Evolutionary conservation across 2,797 vertebrate genomes (phyloP).

Genomic region (Dicrostonyx torquatus): DNA sequence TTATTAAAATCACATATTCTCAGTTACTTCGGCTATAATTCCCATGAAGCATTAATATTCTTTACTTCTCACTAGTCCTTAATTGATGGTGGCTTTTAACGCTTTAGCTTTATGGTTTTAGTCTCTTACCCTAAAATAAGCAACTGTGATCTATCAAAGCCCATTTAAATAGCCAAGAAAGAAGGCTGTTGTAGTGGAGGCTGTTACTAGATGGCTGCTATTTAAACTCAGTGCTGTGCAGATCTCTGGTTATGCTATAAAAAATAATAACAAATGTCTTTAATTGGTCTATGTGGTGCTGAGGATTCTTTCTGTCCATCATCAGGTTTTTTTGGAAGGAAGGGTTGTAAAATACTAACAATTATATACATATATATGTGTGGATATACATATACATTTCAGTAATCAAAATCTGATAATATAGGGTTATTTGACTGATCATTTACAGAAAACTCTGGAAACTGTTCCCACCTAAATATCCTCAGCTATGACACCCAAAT

Average conservation of each 20-base stretch:
- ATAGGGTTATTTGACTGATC: background rate
- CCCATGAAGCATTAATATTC: background rate
- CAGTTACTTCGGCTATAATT: background rate
- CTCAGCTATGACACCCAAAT: background rate
- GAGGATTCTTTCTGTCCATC: background rate
- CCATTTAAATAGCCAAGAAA: background rate
- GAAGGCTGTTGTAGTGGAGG: background rate
- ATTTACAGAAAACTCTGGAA: background rate
- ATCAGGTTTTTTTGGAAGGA: background rate
- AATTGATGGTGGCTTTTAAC: conserved; percentile 36
- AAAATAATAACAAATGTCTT: conserved; percentile 38
- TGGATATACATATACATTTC: too few relatives aligned
- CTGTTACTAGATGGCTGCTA: background rate
- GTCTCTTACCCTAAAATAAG: conserved; percentile 33
- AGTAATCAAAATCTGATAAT: background rate
- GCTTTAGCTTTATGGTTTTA: conserved; percentile 23
- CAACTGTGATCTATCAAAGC: background rate
- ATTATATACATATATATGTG: background rate
- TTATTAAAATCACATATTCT: conserved; percentile 26
- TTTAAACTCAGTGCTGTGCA: background rate
- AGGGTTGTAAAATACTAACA: background rate
- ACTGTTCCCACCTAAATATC: background rate
- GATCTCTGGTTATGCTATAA: background rate
- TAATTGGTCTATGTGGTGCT: background rate
- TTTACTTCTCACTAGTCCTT: conserved; percentile 4